These are phyloP conservation scores for Cossypha polioptera DNA, from an alignment of 2,797 vertebrate genomes.

Conservation along the genomic window DNA sequence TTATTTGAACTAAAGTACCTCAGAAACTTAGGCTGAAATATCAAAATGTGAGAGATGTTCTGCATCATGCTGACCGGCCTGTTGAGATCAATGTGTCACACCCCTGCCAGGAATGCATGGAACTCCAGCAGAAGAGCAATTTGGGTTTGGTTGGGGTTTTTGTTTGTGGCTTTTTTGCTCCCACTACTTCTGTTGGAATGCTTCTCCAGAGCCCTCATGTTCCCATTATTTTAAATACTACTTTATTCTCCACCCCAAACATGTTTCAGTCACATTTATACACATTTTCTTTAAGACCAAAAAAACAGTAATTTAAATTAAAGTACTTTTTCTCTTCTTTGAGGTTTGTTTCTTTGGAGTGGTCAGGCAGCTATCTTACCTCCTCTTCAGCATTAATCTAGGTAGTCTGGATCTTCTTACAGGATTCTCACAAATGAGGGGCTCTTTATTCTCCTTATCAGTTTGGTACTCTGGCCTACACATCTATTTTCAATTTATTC, in stretches of 20 bases:
- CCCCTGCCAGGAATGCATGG: not conserved
- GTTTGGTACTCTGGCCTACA: not conserved
- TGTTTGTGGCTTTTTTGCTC: not conserved
- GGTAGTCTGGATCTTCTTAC: not conserved
- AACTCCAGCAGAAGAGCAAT: not conserved
- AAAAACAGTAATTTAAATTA: not conserved
- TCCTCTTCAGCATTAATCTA: not conserved
- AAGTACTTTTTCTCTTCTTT: not conserved
- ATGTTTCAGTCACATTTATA: not conserved
- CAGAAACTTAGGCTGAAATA: not conserved
- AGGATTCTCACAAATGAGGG: not conserved
- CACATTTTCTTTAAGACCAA: not conserved
- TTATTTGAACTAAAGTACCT: not conserved
- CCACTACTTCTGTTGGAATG: not conserved
- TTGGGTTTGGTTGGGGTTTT: not conserved
- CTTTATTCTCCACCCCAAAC: not conserved
- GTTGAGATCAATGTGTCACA: not conserved
- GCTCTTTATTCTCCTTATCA: not conserved
- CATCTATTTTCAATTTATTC: not conserved
- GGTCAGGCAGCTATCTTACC: not conserved
- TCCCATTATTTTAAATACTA: not conserved
- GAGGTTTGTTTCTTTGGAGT: not conserved
- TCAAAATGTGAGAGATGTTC: not conserved
- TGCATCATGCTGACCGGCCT: accelerated
- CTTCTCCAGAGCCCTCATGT: not conserved